Conservation (phyloP, 2,113 vertebrate genomes). For the Xenopus tropicalis region DNA sequence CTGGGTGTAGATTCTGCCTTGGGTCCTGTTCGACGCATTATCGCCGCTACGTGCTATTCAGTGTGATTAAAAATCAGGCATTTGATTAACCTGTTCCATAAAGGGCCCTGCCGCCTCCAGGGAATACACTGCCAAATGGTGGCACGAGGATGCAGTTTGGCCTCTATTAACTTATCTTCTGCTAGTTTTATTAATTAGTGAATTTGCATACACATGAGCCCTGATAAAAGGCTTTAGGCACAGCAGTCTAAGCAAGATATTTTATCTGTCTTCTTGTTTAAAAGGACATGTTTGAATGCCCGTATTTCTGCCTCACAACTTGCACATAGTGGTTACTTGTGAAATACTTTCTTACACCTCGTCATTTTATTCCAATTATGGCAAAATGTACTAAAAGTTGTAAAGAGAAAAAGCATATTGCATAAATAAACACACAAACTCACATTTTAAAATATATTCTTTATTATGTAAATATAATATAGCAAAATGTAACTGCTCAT, state of each 20-base stretch:
- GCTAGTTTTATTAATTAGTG: conserved; percentile 41
- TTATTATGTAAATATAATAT: too few relatives aligned
- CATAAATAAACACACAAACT: too few relatives aligned
- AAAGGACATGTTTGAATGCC: neutral
- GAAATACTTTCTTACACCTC: neutral
- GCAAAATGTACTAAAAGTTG: too few relatives aligned
- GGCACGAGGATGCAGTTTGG: conserved; percentile 35
- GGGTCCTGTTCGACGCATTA: conserved; percentile 31
- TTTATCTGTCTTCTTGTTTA: neutral
- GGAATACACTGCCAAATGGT: conserved; percentile 34
- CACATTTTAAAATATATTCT: too few relatives aligned
- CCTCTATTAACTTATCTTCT: conserved; percentile 45
- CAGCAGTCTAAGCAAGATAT: neutral
- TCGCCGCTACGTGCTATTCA: conserved; percentile 27
- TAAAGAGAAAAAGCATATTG: too few relatives aligned
- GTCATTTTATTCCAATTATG: neutral
- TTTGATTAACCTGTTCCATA: conserved; percentile 44
- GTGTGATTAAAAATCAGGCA: conserved; percentile 35
- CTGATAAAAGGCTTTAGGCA: conserved; percentile 14
- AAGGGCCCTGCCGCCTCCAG: conserved; percentile 26
- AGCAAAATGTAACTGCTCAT: too few relatives aligned
- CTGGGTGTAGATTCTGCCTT: conserved; percentile 29
- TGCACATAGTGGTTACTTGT: neutral
- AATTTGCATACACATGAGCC: conserved; percentile 24
- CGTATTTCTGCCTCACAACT: neutral